These are phyloP conservation scores for Pseudomyrmex dendroicus DNA, from an alignment of 1,140 invertebrate species.

Conservation along the genomic window DNA sequence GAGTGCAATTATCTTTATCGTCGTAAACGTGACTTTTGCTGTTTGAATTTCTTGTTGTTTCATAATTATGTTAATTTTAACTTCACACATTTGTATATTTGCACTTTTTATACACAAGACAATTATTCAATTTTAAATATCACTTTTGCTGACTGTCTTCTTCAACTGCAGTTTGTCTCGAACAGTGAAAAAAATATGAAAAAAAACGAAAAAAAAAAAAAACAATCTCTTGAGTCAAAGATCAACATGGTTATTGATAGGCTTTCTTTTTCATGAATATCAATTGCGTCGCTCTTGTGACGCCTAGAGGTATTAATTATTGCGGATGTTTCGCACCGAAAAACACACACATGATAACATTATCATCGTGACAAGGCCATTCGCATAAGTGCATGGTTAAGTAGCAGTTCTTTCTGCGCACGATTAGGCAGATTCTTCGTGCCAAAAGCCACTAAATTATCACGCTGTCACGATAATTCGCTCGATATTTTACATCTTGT, in stretches of 20 bases:
- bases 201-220: too few species aligned
- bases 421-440: conserved; percentile 44
- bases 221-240: too few species aligned
- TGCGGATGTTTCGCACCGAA: background rate
- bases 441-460: conserved; percentile 24
- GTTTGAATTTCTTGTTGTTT: background rate
- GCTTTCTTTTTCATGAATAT: background rate
- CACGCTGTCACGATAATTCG: conserved; percentile 17
- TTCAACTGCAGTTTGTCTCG: too few species aligned
- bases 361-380: conserved; percentile 37
- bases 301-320: conserved; percentile 37
- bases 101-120: too few species aligned
- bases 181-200: too few species aligned
- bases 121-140: too few species aligned
- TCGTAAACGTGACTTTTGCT: background rate
- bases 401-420: background rate
- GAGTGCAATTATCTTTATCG: conserved; percentile 85
- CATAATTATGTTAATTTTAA: too few species aligned
- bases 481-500: background rate
- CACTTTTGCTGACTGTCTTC: too few species aligned
- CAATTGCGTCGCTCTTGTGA: background rate
- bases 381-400: conserved; percentile 33
- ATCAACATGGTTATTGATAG: too few species aligned
- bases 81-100: too few species aligned
- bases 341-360: conserved; percentile 14